Base-by-base conservation (phyloP, 2,888 invertebrate species). In the Volucella bombylans region DNA sequence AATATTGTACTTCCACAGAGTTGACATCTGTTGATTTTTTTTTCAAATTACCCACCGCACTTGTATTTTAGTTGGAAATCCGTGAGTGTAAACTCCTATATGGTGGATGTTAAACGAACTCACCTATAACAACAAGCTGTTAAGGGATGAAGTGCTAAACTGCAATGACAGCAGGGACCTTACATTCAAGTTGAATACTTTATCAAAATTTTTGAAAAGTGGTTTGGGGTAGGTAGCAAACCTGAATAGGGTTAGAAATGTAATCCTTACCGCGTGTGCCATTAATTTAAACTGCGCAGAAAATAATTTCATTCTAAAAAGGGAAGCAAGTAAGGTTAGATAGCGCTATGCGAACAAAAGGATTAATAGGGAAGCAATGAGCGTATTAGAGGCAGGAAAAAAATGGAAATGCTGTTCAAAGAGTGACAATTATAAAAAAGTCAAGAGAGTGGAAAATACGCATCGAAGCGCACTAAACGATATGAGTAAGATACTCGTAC, bases 1-100 rank as follows among this genome's bases (percentile, higher is more conserved):
- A 79, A 83, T 64, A 69, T 79, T 74, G 79, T 64, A 69, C 74
- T 74, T 74, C 54, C 68, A 61, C 74, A 49, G 23, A 31, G 49
- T 39, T 83, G 69, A 71, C 83, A 83, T 83, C 83, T 83, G 83
- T 83, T 83, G 83, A 47, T 23, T 23, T 23, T 83, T 79, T 79
- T 73, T 55, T 45, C 18, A 59, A 54, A 64, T 69, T 64, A 41
- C 41, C 52, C 43, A 45, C 57, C 41, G 57, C 64, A 77, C 72
- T 82, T 77, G 76, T 67, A 31, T 8, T 38, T 38, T 12, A 52
- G 10, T 11, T n/a, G 31, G 9, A 47, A 65, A 62, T 55, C 10
- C 38, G 6, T 55, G 55, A 41, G n/a, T 6, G 8, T 38, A 38
- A 57, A 65, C 2, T 23, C 18, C 18, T 23, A 23, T 23, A 23